Evolutionary conservation across 2,797 vertebrate species (phyloP).

Genomic region (Semotilus atromaculatus): DNA sequence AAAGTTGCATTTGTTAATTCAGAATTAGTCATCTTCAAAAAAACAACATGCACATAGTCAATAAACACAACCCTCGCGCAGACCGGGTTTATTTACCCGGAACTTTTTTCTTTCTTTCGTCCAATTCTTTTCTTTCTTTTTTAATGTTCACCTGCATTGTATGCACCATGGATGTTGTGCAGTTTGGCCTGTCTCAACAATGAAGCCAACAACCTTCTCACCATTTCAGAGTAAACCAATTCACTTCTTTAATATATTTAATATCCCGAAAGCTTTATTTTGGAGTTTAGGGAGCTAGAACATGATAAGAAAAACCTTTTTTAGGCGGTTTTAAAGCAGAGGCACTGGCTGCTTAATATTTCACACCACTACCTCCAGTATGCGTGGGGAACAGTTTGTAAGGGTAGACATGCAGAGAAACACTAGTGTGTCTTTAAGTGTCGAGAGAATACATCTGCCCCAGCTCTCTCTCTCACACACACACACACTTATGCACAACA

Average conservation of each 20-base stretch:
- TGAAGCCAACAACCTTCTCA: slow-evolving; percentile 58
- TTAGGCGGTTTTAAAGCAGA: slow-evolving; percentile 79
- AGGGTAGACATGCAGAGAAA: slow-evolving; percentile 45
- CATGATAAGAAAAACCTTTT: slow-evolving; percentile 62
- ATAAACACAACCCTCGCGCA: slow-evolving; percentile 1
- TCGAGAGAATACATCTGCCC: slow-evolving; percentile 58
- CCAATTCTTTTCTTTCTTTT: neutral
- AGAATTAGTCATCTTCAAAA: neutral
- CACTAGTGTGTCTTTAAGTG: slow-evolving; percentile 52
- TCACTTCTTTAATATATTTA: slow-evolving; percentile 73
- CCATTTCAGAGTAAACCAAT: slow-evolving; percentile 64
- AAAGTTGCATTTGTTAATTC: neutral
- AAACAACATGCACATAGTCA: slow-evolving; percentile 7
- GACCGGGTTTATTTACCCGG: neutral
- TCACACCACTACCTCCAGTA: slow-evolving; percentile 78
- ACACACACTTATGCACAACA: slow-evolving; percentile 31
- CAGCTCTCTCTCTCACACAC: neutral
- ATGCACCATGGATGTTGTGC: neutral
- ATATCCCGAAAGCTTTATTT: slow-evolving; percentile 64
- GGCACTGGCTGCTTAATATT: slow-evolving; percentile 80
- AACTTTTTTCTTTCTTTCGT: slow-evolving; percentile 1
- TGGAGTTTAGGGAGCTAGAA: slow-evolving; percentile 73
- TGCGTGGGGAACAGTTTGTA: slow-evolving; percentile 72
- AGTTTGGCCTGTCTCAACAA: slow-evolving; percentile 22
- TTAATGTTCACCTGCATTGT: neutral